Percentiles rank a stretch among this genome's conserved stretches.
These are phyloP conservation scores for Holocentrus rufus DNA, from an alignment of 2,797 vertebrate genomes.

Conservation along the genomic window DNA sequence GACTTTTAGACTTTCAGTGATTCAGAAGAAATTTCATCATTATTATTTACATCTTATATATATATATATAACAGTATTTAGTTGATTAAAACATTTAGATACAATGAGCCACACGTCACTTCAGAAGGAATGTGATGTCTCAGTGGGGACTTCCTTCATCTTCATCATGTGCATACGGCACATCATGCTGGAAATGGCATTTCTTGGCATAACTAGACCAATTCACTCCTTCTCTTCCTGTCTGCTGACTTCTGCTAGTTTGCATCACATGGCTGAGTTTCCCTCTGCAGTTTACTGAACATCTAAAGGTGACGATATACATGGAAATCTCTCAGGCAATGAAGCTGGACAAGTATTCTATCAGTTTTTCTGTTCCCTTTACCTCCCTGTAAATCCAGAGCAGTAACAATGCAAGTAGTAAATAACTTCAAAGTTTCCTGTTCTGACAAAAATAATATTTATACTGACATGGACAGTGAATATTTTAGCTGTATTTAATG, in stretches of 20 bases:
- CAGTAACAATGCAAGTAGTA: too few relatives aligned
- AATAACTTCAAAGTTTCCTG: not conserved
- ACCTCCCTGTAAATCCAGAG: too few relatives aligned
- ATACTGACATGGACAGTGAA: too few relatives aligned
- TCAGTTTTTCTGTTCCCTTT: not conserved
- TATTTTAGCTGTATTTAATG: too few relatives aligned
- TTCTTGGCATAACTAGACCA: too few relatives aligned
- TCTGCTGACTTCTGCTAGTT: not conserved
- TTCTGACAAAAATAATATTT: not conserved
- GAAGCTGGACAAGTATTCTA: not conserved
- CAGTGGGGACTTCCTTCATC: not conserved
- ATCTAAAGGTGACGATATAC: not conserved
- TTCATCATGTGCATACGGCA: not conserved
- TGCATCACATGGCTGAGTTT: conserved; percentile 15
- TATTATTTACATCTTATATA: conserved; percentile 52
- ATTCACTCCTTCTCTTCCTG: too few relatives aligned
- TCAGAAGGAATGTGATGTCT: conserved; percentile 55
- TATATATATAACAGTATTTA: conserved; percentile 6
- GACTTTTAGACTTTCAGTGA: conserved; percentile 52
- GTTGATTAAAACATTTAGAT: conserved; percentile 25
- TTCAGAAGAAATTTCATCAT: conserved; percentile 45
- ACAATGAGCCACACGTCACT: conserved; percentile 7
- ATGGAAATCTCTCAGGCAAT: not conserved
- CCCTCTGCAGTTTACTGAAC: not conserved
- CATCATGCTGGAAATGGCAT: too few relatives aligned